phyloP scores from a whole-genome alignment of 2,888 invertebrate genomes.

The Dromius quadrimaculatus region DNA sequence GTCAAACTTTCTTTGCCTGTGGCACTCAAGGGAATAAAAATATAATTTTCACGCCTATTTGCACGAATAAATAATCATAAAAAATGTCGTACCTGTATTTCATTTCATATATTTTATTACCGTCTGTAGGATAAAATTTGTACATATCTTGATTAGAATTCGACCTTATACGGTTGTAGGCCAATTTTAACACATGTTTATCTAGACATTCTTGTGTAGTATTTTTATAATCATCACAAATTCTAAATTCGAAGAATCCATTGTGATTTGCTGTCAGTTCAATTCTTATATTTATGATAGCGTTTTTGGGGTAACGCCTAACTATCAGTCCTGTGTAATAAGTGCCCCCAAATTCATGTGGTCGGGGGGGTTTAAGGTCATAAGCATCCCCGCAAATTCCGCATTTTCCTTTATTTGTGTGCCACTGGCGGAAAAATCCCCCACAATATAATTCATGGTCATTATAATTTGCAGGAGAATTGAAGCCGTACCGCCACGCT shows the following conservation, averaged over 20 bases:
- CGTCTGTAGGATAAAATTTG: slow-evolving; percentile 81
- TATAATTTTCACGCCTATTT: no score
- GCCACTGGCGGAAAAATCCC: slow-evolving; percentile 87
- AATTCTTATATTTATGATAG: slow-evolving; percentile 78
- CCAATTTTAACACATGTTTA: slow-evolving; percentile 74
- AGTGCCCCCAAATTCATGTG: slow-evolving; percentile 86
- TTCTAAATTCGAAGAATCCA: slow-evolving; percentile 87
- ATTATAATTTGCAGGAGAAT: slow-evolving; percentile 89
- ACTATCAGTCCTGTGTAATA: slow-evolving; percentile 87
- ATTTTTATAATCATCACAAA: slow-evolving; percentile 80
- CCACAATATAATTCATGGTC: slow-evolving; percentile 91
- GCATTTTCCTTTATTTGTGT: slow-evolving; percentile 84
- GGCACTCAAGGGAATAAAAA: no score
- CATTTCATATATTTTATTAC: slow-evolving; percentile 84
- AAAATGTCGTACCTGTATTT: slow-evolving; percentile 62
- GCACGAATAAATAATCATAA: no score
- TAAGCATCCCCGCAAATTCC: slow-evolving; percentile 90
- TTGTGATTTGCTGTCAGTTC: slow-evolving; percentile 90
- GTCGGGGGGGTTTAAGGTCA: slow-evolving; percentile 76
- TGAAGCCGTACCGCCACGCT: slow-evolving; percentile 91
- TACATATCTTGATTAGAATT: slow-evolving; percentile 64
- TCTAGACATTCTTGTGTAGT: slow-evolving; percentile 84
- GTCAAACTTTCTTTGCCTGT: neutral
- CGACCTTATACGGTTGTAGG: slow-evolving; percentile 20
- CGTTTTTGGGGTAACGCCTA: slow-evolving; percentile 78